A percentile compares a stretch with the other conserved stretches of the same genome.
Evolutionary conservation across 2,113 vertebrate genomes (phyloP).

Genomic region (Suncus etruscus): DNA sequence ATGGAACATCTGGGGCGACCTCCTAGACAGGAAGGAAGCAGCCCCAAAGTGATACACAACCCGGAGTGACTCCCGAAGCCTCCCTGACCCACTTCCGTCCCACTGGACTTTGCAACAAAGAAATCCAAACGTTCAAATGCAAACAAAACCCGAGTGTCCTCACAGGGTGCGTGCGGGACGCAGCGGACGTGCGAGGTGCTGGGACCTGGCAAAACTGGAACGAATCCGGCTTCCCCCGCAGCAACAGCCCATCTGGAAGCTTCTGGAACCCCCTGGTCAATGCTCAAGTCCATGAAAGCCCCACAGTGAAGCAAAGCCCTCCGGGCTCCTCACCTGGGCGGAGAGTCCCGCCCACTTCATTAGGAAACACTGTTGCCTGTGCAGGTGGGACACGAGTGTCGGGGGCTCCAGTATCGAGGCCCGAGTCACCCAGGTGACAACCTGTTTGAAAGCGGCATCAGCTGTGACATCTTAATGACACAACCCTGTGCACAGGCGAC

Average conservation of each 20-base stretch:
- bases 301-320: too few species aligned
- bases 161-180: slow-evolving; percentile 17
- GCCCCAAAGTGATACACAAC: slow-evolving; percentile 68
- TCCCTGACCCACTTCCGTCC: background rate
- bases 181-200: too few species aligned
- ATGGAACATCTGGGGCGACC: slow-evolving; percentile 32
- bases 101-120: slow-evolving; percentile 68
- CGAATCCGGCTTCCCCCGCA: too few species aligned
- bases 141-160: slow-evolving; percentile 57
- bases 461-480: slow-evolving; percentile 58
- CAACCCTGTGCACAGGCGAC: slow-evolving; percentile 45
- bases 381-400: slow-evolving; percentile 49
- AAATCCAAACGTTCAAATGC: slow-evolving; percentile 66
- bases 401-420: slow-evolving; percentile 3
- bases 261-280: too few species aligned
- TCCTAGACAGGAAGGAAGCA: background rate
- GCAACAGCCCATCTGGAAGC: too few species aligned
- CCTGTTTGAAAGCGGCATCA: slow-evolving; percentile 62
- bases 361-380: too few species aligned
- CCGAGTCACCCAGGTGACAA: slow-evolving; percentile 73
- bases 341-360: too few species aligned
- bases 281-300: too few species aligned
- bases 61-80: background rate
- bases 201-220: too few species aligned
- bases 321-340: slow-evolving; percentile 63